Evolutionary conservation across 1,140 invertebrate species (phyloP), one percentile per base, ranked within the genome.

Genomic region (Sarcophaga bullata): DNA sequence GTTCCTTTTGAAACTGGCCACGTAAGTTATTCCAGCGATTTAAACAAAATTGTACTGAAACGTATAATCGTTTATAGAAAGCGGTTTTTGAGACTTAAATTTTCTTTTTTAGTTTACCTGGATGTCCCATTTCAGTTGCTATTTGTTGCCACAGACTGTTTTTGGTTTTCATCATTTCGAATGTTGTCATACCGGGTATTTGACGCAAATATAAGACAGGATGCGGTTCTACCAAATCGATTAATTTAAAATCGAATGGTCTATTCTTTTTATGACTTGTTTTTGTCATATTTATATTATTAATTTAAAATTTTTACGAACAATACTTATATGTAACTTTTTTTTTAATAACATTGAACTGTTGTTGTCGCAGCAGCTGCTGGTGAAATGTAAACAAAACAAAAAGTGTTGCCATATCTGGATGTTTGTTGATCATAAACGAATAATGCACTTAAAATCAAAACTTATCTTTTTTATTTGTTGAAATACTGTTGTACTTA

Each of bases 11-110:
- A 78, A 85, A 89, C 46, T 88, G 88, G 8, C 87, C 86, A 62
- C 87, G 84, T 13, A 89, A 72, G 82, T 89, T 89, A n/a, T 87
- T 89, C 88, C 88, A 89, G 25, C 88, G 88, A 86, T 86, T 89
- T 17, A 89, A 6, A 13, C 88, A 89, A 49, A 89, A 89, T 58
- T 87, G 83, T 58, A 86, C 87, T 89, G 17, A 8, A 81, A 50
- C 6, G 11, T 49, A 4, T 3, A 15, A 15, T 54, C 15, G 9
- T 54, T 10, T 62, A 48, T 48, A 19, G 17, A 58, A 75, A 15
- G 3, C 49, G 58, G 17, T 25, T 47, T 48, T 9, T 50, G 37
- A 8, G 8, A 73, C 17, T 50, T 62, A 46, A 62, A 80, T n/a
- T 72, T 25, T 48, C 4, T 81, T 47, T 46, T 13, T 62, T 0